Evolutionary conservation across 2,797 vertebrate genomes (phyloP), one percentile per base, ranked within the genome.

Genomic region (Amphiprion clarkii): DNA sequence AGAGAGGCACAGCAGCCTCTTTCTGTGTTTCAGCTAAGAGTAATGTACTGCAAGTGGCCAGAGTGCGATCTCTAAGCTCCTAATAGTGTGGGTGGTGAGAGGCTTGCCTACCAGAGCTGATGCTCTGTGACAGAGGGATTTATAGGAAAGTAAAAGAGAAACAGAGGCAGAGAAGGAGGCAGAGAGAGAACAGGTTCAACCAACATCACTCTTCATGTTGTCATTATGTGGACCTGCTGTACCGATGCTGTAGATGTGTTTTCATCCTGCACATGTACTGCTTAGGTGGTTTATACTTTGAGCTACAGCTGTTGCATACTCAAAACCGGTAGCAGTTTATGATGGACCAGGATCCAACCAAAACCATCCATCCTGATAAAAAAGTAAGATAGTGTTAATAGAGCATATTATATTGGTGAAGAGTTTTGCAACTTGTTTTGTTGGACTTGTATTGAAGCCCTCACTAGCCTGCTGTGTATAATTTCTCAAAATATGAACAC

Each of bases 181-280:
- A 54, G n/a, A 58, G 23, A 64, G 52, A 61, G 33, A 62, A 54
- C 17, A n/a, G 61, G 12, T 73, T 67, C 51, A 51, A 5, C 25
- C 31, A 54, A 46, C 51, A 33, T 78, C 71, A 76, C 60, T 78
- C 60, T 65, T 59, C 46, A 71, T 59, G 21, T 77, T 59, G 52
- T 78, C 67, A 83, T 82, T 79, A 76, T 58, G 33, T 52, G 54
- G 33, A 66, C 44, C 56, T 33, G 58, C 55, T 59, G 31, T 58
- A 21, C 8, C 27, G 59, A 68, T 54, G 8, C 12, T 23, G n/a
- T 44, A 49, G 23, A 79, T 51, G 44, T 44, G 42, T 73, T 59
- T 53, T 59, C 42, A 53, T 59, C 56, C 17, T 71, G 5, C 44
- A 49, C 77, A 61, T 42, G 51, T 44, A 44, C 54, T 40, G 23